These are phyloP conservation scores for Caenorhabditis sp. DNA, from an alignment of 2,888 invertebrate species.

Conservation along the genomic window DNA sequence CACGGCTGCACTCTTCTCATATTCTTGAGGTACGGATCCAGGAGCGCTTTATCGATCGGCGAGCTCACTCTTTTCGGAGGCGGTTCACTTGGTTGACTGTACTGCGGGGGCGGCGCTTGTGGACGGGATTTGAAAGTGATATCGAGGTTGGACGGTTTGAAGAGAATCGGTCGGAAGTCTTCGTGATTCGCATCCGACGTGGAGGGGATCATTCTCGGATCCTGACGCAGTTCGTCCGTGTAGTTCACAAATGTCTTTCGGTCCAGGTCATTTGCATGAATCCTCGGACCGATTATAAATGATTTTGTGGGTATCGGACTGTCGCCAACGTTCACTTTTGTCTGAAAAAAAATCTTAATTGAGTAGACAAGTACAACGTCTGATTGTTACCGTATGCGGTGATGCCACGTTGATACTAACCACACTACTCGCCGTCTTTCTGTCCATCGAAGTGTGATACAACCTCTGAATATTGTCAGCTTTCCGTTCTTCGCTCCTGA, in stretches of 20 bases:
- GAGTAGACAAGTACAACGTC: too few relatives aligned
- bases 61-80: constrained; percentile 82
- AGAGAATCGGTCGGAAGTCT: constrained; percentile 43
- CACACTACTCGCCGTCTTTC: constrained; percentile 46
- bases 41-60: constrained; percentile 44
- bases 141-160: constrained; percentile 55
- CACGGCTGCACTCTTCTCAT: constrained; percentile 85
- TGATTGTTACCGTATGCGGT: constrained; percentile 48
- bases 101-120: constrained; percentile 37
- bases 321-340: constrained; percentile 54
- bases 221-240: constrained; percentile 51
- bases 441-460: constrained; percentile 55
- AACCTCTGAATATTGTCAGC: constrained; percentile 38
- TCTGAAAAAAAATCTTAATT: too few relatives aligned
- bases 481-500: constrained; percentile 47
- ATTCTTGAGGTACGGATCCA: constrained; percentile 42
- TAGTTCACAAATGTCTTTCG: constrained; percentile 53
- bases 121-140: constrained; percentile 44
- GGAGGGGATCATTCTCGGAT: constrained; percentile 49
- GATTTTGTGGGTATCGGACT: constrained; percentile 48
- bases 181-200: constrained; percentile 41
- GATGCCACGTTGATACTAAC: constrained; percentile 54
- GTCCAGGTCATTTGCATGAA: constrained; percentile 45
- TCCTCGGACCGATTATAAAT: constrained; percentile 51
- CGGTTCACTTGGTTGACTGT: constrained; percentile 82